A percentile compares a stretch with the other conserved stretches of the same genome.
These are phyloP conservation scores for Amaurobius ferox DNA, from an alignment of 2,888 invertebrate genomes.

Conservation along the genomic window DNA sequence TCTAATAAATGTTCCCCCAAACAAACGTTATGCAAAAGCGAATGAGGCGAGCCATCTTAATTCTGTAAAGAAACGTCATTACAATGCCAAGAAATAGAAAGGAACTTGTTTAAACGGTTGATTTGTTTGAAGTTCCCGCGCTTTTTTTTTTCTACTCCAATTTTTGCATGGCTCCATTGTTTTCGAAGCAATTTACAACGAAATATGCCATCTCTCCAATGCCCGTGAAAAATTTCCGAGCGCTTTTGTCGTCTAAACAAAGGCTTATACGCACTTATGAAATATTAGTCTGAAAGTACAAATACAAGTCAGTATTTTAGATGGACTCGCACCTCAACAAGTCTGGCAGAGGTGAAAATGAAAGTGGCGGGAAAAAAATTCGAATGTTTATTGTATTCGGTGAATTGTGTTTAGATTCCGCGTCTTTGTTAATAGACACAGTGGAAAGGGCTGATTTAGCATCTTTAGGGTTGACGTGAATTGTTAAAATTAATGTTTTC, in stretches of 20 bases:
- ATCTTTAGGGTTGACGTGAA: neutral
- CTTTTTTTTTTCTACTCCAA: neutral
- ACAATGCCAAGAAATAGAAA: neutral
- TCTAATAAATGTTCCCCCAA: neutral
- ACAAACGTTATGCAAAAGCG: neutral
- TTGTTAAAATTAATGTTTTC: too few relatives aligned
- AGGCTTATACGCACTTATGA: slow-evolving; percentile 30
- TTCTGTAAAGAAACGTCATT: neutral
- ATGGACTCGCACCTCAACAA: slow-evolving; percentile 4
- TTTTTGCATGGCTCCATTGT: slow-evolving; percentile 30
- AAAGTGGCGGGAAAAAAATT: neutral
- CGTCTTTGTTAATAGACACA: neutral
- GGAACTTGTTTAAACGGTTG: slow-evolving; percentile 4
- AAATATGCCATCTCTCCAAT: slow-evolving; percentile 15
- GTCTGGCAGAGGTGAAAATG: neutral
- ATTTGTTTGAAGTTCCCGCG: neutral
- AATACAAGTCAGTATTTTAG: slow-evolving; percentile 18
- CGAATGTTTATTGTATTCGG: neutral
- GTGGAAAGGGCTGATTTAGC: neutral
- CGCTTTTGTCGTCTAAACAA: slow-evolving; percentile 40
- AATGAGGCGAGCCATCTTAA: neutral
- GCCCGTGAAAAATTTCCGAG: neutral
- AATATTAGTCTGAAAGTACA: slow-evolving; percentile 24
- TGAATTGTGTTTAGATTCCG: neutral
- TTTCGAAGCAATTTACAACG: slow-evolving; percentile 22